phyloP scores from a whole-genome alignment of 2,888 invertebrate species.

The Xestia ashworthii region DNA sequence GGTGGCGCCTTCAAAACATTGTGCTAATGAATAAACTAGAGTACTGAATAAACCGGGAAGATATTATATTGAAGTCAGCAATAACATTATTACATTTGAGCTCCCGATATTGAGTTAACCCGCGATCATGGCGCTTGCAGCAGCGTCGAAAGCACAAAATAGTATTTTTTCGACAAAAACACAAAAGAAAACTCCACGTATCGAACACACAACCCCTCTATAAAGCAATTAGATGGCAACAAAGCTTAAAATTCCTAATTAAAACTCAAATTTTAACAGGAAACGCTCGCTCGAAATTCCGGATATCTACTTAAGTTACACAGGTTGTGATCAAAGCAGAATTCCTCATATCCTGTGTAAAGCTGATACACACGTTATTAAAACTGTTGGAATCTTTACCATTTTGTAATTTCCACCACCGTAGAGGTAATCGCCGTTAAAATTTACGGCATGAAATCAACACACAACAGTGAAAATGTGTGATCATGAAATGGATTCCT shows the following conservation, averaged over 20 bases:
- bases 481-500: neutral
- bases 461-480: neutral
- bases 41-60: no score
- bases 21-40: no score
- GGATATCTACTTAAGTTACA: neutral
- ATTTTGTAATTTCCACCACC: neutral
- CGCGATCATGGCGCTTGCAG: no score
- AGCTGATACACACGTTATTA: neutral
- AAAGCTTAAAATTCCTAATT: neutral
- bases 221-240: neutral
- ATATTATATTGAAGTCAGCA: no score
- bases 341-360: neutral
- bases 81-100: no score
- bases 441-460: neutral
- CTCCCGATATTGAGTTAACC: no score
- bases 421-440: neutral
- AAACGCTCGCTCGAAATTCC: neutral
- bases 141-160: no score
- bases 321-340: slow-evolving; percentile 17
- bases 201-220: neutral
- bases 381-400: neutral
- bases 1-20: no score
- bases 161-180: neutral
- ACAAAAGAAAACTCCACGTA: neutral
- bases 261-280: neutral